phyloP scores from a whole-genome alignment of 2,797 vertebrate species.

The Typhlichthys eigenmanni region DNA sequence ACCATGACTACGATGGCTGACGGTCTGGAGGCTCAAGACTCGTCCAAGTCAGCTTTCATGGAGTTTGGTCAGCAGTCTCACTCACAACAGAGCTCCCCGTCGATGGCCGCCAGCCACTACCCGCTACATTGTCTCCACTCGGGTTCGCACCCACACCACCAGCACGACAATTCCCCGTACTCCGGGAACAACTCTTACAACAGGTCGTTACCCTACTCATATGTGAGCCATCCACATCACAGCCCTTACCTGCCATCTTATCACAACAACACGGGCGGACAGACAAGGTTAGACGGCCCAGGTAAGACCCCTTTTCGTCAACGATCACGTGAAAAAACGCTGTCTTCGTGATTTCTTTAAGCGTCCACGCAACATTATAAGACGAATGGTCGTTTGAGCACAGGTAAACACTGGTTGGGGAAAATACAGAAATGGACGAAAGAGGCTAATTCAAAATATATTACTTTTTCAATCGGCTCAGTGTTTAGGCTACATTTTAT shows the following conservation, averaged over 20 bases:
- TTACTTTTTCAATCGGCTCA: slow-evolving; percentile 15
- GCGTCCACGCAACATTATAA: neutral
- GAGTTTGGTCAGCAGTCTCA: slow-evolving; percentile 92
- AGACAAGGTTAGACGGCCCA: slow-evolving; percentile 94
- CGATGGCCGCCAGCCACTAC: slow-evolving; percentile 95
- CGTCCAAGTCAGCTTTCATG: slow-evolving; percentile 99
- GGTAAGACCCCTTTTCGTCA: slow-evolving; percentile 83
- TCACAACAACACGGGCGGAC: slow-evolving; percentile 90
- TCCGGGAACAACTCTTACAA: slow-evolving; percentile 86
- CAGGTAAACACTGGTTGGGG: neutral
- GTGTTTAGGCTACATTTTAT: slow-evolving; percentile 14
- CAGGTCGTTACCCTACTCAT: slow-evolving; percentile 94
- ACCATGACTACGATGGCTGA: slow-evolving; percentile 99
- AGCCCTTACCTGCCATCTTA: slow-evolving; percentile 97
- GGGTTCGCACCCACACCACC: slow-evolving; percentile 88
- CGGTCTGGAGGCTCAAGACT: slow-evolving; percentile 98
- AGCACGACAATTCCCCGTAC: slow-evolving; percentile 89
- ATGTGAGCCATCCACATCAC: slow-evolving; percentile 96
- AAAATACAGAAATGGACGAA: slow-evolving; percentile 38
- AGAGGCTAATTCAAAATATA: slow-evolving; percentile 34
- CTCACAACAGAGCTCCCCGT: slow-evolving; percentile 94
- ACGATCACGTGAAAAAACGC: slow-evolving; percentile 22
- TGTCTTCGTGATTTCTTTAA: neutral
- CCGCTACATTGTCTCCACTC: slow-evolving; percentile 97
- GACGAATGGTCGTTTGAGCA: neutral